Evolutionary conservation across 2,888 invertebrate species (phyloP), one percentile per base, ranked within the genome.

Genomic region (Drosophila tripunctata): DNA sequence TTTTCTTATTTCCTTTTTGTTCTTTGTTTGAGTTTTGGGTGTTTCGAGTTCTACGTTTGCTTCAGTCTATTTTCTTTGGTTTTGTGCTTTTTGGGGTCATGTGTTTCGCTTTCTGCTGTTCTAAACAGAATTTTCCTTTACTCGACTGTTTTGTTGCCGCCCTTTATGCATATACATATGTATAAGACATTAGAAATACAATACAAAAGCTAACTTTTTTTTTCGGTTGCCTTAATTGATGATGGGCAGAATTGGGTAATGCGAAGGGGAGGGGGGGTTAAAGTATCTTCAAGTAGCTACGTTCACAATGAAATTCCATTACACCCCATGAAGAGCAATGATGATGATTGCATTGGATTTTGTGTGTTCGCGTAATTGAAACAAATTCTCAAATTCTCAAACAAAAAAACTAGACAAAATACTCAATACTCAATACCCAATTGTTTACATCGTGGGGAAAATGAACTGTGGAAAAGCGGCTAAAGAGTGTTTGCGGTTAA

Each of bases 21-120:
- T 68, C 47, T 68, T 71, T 47, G 14, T 14, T 36, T 21, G 57
- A 17, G 38, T 22, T 43, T 60, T 30, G 21, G 40, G 72, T n/a
- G 57, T 67, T 72, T 72, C 51, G 14, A 50, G 50, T 70, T 72
- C 61, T 51, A 19, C 35, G 40, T 57, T 54, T 22, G 50, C 45
- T 44, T 22, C 22, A 48, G 4, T 45, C 21, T 15, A 3, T 14
- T n/a, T n/a, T n/a, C n/a, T n/a, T n/a, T n/a, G n/a, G n/a, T n/a
- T n/a, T n/a, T n/a, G n/a, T n/a, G n/a, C n/a, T n/a, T 55, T 75
- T 71, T 75, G 50, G 71, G 72, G 76, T 75, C 60, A 72, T 58
- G 47, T 65, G 65, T 63, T 65, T 76, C 44, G 38, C 44, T 70
- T 75, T 70, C 55, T 74, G 71, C 70, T 73, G 75, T 17, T 47